These are phyloP conservation scores for Enteromius unitaeniatus DNA, from an alignment of 2,797 vertebrate species.

Conservation along the genomic window DNA sequence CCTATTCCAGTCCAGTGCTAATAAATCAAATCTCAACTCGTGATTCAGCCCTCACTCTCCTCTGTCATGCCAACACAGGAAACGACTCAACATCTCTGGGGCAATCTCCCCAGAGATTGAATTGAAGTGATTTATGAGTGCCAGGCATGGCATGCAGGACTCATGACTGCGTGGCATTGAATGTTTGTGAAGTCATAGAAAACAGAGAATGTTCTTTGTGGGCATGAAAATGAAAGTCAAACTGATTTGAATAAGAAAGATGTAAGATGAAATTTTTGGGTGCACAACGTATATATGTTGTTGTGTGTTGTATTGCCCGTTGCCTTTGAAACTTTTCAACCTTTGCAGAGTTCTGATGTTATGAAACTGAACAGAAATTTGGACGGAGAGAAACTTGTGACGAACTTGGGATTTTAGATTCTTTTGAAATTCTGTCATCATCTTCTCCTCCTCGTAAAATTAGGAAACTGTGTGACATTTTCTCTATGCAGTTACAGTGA, in stretches of 20 bases:
- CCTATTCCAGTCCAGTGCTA: conserved; percentile 25
- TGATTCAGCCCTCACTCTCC: conserved; percentile 36
- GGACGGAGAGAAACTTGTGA: neutral
- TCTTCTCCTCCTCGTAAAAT: neutral
- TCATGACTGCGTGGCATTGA: conserved; percentile 36
- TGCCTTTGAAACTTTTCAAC: conserved; percentile 3
- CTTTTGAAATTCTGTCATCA: conserved; percentile 3
- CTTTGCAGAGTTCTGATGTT: neutral
- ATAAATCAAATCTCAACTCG: conserved; percentile 41
- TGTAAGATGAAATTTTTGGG: conserved; percentile 17
- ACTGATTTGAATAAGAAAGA: conserved; percentile 41
- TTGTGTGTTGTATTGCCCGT: neutral
- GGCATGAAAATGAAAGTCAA: conserved; percentile 32
- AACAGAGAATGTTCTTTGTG: conserved; percentile 31
- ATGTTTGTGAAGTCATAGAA: conserved; percentile 40
- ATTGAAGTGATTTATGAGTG: conserved; percentile 51
- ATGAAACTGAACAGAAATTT: conserved; percentile 9
- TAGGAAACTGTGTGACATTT: neutral
- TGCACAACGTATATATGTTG: neutral
- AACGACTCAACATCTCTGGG: conserved; percentile 41
- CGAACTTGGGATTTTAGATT: neutral
- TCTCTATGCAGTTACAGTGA: neutral
- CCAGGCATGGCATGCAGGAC: conserved; percentile 32
- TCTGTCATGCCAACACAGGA: conserved; percentile 47
- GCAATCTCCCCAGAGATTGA: conserved; percentile 51